Evolutionary conservation across 2,888 invertebrate species (phyloP).

Genomic region (Synanthedon andrenaeformis): DNA sequence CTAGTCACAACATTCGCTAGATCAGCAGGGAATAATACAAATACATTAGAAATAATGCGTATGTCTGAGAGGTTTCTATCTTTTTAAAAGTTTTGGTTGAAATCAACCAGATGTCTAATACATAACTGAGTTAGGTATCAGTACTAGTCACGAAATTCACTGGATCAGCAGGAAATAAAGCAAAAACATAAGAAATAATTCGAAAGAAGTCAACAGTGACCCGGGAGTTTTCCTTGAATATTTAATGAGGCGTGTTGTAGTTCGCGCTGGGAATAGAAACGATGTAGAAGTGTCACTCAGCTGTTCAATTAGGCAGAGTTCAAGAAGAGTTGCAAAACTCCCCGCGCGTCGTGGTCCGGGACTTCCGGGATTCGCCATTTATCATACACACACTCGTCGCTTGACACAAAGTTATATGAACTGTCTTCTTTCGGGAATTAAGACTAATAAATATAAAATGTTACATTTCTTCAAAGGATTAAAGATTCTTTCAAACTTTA

Average conservation of each 20-base stretch:
- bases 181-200: neutral
- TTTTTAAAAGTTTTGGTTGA: no score
- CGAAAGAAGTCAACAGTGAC: neutral
- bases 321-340: slow-evolving; percentile 24
- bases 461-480: no score
- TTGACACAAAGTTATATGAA: slow-evolving; percentile 5
- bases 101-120: no score
- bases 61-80: no score
- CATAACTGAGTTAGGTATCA: no score
- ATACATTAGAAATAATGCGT: neutral
- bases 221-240: neutral
- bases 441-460: slow-evolving; percentile 6
- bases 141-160: neutral
- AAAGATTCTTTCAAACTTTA: no score
- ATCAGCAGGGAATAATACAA: no score
- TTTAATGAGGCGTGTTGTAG: neutral
- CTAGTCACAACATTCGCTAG: no score
- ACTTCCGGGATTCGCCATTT: slow-evolving; percentile 12
- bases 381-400: slow-evolving; percentile 16
- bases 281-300: slow-evolving; percentile 25
- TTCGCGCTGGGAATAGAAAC: slow-evolving; percentile 12
- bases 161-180: no score
- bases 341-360: slow-evolving; percentile 5
- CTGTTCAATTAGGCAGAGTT: slow-evolving; percentile 34
- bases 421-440: neutral